Conservation (phyloP, 2,888 invertebrate genomes). For the Allolobophora icterica region DNA sequence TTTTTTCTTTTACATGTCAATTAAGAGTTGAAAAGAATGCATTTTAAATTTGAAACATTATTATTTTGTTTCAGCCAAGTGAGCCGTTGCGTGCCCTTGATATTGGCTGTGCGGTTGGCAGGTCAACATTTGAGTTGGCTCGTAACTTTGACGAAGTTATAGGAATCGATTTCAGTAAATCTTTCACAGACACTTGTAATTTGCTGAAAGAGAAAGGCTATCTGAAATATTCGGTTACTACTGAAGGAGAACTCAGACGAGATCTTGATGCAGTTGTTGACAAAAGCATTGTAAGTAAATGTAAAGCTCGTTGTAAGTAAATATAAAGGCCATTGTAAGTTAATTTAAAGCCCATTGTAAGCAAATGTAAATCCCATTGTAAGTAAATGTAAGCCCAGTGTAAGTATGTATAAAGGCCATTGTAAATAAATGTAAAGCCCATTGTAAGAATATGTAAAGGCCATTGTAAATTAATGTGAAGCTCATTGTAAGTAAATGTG, state of each 20-base stretch:
- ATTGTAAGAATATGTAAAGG: too few relatives aligned
- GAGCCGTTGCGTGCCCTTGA: slow-evolving; percentile 59
- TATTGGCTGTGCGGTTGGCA: slow-evolving; percentile 65
- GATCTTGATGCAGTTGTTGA: slow-evolving; percentile 54
- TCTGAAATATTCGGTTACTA: slow-evolving; percentile 55
- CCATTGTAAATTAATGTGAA: too few relatives aligned
- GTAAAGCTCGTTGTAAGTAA: not conserved
- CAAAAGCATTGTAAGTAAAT: slow-evolving; percentile 53
- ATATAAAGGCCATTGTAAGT: too few relatives aligned
- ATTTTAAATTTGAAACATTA: not conserved
- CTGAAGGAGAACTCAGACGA: slow-evolving; percentile 60
- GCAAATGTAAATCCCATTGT: not conserved
- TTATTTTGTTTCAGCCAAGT: slow-evolving; percentile 41
- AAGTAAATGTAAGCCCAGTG: not conserved
- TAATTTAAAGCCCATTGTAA: too few relatives aligned
- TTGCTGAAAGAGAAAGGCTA: slow-evolving; percentile 53
- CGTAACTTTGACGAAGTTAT: slow-evolving; percentile 57
- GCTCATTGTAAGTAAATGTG: too few relatives aligned
- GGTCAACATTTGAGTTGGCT: slow-evolving; percentile 62
- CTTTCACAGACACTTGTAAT: slow-evolving; percentile 61
- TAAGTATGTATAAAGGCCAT: not conserved
- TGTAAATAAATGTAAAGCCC: not conserved
- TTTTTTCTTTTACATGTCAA: not conserved
- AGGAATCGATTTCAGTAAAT: slow-evolving; percentile 62
- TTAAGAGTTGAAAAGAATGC: not conserved